Percentiles rank a stretch among this genome's conserved stretches.
Conservation (phyloP, 2,888 invertebrate species). For the Polydrusus pterygomalis region DNA sequence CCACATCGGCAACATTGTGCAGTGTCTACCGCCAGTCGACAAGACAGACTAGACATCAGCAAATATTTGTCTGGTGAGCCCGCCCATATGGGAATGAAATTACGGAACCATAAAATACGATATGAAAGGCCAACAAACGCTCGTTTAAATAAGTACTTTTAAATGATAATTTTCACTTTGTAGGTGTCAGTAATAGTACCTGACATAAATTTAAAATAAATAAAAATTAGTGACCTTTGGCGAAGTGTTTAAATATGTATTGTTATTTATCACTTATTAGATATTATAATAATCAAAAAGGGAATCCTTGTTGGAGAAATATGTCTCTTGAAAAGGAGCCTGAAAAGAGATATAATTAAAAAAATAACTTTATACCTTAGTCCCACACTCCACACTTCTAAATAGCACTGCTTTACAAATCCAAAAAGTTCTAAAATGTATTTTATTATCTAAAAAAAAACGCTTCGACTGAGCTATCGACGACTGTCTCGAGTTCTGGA, state of each 20-base stretch:
- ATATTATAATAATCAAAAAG: not conserved
- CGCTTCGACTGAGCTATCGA: no score
- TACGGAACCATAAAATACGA: slow-evolving; percentile 33
- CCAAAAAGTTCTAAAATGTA: no score
- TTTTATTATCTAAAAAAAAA: no score
- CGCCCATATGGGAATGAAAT: slow-evolving; percentile 23
- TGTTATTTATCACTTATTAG: not conserved
- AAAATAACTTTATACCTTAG: no score
- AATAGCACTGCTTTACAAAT: no score
- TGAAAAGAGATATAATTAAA: no score
- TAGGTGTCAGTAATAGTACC: slow-evolving; percentile 19
- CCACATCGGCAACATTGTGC: slow-evolving; percentile 7
- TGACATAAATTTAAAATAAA: slow-evolving; percentile 7
- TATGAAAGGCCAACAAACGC: slow-evolving; percentile 26
- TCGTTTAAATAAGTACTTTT: slow-evolving; percentile 11
- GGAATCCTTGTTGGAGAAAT: not conserved
- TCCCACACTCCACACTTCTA: no score
- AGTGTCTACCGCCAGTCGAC: slow-evolving; percentile 10
- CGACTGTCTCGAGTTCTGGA: no score
- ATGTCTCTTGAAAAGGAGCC: no score
- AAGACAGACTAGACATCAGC: slow-evolving; percentile 29
- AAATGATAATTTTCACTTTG: slow-evolving; percentile 24
- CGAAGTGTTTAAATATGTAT: not conserved
- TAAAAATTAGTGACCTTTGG: slow-evolving; percentile 14
- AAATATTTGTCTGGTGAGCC: slow-evolving; percentile 31